phyloP scores from a whole-genome alignment of 2,888 invertebrate genomes.

The Euplagia quadripunctaria region DNA sequence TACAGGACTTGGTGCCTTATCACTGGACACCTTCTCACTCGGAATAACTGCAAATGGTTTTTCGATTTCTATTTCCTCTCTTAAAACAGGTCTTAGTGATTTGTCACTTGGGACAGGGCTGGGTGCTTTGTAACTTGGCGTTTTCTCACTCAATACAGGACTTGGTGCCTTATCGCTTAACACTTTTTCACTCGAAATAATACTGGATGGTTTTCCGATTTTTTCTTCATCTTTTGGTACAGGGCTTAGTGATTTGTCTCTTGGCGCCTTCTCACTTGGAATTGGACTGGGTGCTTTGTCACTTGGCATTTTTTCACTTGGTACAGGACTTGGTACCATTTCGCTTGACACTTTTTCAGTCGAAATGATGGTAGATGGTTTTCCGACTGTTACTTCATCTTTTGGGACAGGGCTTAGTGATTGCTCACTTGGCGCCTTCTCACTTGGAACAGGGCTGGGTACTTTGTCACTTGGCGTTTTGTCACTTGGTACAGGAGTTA shows the following conservation, averaged over 20 bases:
- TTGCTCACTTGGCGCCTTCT: conserved; percentile 20
- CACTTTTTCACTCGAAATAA: background rate
- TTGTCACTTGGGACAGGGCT: conserved; percentile 21
- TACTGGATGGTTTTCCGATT: background rate
- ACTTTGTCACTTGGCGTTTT: conserved; percentile 11
- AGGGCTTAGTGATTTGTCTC: background rate
- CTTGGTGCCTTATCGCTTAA: too few relatives aligned
- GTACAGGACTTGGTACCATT: conserved; percentile 18
- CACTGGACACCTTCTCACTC: conserved; percentile 10
- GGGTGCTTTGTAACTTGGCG: background rate
- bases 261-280: conserved; percentile 13
- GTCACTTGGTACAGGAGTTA: background rate
- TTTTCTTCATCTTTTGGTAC: conserved; percentile 3
- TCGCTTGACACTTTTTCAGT: conserved; percentile 23
- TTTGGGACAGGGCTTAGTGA: conserved; percentile 9
- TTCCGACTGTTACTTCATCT: conserved; percentile 11
- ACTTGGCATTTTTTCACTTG: conserved; percentile 1
- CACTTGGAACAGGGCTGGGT: background rate
- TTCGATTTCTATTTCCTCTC: background rate
- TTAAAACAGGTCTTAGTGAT: background rate
- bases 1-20: conserved; percentile 19
- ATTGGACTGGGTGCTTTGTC: conserved; percentile 23
- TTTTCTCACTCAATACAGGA: too few relatives aligned
- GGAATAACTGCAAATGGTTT: background rate
- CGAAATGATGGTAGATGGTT: conserved; percentile 17